Evolutionary conservation across 2,888 invertebrate species (phyloP), one percentile per base, ranked within the genome.

Genomic region (Anagyrus pseudococci): DNA sequence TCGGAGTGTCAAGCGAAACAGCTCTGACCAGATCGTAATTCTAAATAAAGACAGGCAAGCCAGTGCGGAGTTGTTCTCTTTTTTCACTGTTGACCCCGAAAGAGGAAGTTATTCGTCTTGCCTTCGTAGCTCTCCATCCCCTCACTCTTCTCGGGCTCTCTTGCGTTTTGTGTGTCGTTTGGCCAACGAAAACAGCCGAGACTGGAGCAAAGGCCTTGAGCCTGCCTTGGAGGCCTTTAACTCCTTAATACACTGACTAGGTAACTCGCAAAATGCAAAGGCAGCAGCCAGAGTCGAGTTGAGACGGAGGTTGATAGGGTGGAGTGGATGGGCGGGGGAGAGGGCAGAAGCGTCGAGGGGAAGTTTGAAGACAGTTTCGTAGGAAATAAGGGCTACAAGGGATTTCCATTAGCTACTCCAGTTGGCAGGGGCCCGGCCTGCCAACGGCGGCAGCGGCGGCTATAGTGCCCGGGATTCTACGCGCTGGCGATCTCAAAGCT

Each of bases 341-440:
- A 46, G 33, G 29, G 41, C 7, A 33, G 17, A 33, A 23, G 40
- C n/a, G 37, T 17, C 17, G 17, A 23, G 26, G 10, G 66, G 53
- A 66, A 70, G 67, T 69, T 67, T 47, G 48, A 65, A 57, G 59
- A 66, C 63, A 66, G 66, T 66, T 66, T 54, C 29, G 26, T 48
- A 58, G 58, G 64, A 70, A 70, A 68, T 68, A 67, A 70, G 65
- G 62, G 67, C 61, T 71, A 69, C 68, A 72, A 69, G 70, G 71
- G 69, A 72, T 71, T 73, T 70, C 69, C 70, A 71, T 73, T 72
- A 72, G 68, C 69, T 68, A 60, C 47, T 63, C 62, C 62, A 67
- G 61, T 66, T 64, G 56, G 33, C 44, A 46, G 15, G 48, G 33
- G 50, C 20, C 22, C 19, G 19, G 13, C 13, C 41, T 4, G 29